These are phyloP conservation scores for Sphecodes monilicornis DNA, from an alignment of 2,888 invertebrate genomes.

Conservation along the genomic window DNA sequence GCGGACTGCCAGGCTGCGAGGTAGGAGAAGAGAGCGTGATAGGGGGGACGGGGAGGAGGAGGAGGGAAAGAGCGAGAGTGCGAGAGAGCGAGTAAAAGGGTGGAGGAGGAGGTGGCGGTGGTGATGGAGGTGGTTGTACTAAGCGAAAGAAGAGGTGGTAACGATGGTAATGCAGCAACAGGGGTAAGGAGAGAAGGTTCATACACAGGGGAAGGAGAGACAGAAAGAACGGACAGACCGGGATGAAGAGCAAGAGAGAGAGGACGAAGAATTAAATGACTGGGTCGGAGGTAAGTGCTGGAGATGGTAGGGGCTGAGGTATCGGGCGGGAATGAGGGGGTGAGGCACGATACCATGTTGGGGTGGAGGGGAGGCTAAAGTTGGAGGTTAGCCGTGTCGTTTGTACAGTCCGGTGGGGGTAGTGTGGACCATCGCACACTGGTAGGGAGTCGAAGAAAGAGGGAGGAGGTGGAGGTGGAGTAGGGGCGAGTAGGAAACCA, in stretches of 20 bases:
- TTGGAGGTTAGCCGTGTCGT: conserved; percentile 69
- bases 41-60: not conserved
- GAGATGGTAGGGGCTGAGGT: conserved; percentile 64
- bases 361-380: conserved; percentile 41
- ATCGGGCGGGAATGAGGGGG: conserved; percentile 23
- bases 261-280: conserved; percentile 70
- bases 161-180: conserved; percentile 56
- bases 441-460: conserved; percentile 37
- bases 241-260: conserved; percentile 26
- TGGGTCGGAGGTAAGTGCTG: conserved; percentile 71
- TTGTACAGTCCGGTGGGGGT: conserved; percentile 69
- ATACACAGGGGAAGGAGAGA: conserved; percentile 17
- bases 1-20: conserved; percentile 22
- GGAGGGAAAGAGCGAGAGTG: conserved; percentile 28
- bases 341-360: conserved; percentile 1
- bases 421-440: conserved; percentile 64
- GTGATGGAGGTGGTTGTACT: conserved; percentile 45
- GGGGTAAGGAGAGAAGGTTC: conserved; percentile 21
- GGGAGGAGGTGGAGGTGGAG: conserved; percentile 29
- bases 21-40: conserved; percentile 4
- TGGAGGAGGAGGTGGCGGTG: conserved; percentile 42
- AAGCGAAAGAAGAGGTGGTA: conserved; percentile 56
- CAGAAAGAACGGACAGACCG: conserved; percentile 22
- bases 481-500: conserved; percentile 56
- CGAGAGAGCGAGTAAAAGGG: conserved; percentile 35